A percentile compares a stretch with the other conserved stretches of the same genome.
Conservation (phyloP, 2,888 invertebrate genomes). For the Ariolimax columbianus region DNA sequence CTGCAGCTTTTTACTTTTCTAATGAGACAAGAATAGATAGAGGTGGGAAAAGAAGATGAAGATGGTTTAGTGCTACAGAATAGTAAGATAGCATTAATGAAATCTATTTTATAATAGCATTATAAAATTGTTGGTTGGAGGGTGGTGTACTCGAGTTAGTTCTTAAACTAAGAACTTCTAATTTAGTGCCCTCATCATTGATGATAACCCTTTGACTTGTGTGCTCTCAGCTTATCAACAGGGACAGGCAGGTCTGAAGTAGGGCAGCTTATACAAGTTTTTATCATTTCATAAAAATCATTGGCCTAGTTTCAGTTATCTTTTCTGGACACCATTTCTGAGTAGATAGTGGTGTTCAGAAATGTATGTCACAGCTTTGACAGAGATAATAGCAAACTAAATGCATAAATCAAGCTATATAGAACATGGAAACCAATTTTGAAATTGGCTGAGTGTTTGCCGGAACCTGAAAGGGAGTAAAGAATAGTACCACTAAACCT, state of each 20-base stretch:
- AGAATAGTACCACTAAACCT: too few relatives aligned
- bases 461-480: too few relatives aligned
- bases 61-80: too few relatives aligned
- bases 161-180: background rate
- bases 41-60: too few relatives aligned
- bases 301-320: background rate
- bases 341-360: background rate
- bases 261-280: background rate
- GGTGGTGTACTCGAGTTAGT: background rate
- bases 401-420: background rate
- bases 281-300: background rate
- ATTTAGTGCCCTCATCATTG: background rate
- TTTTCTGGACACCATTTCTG: background rate
- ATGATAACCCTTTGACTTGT: background rate
- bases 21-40: too few relatives aligned
- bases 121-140: too few relatives aligned
- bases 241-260: background rate
- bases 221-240: background rate
- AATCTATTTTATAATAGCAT: too few relatives aligned
- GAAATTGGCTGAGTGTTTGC: too few relatives aligned
- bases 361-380: background rate
- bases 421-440: background rate
- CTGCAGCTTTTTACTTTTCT: too few relatives aligned
- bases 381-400: background rate
- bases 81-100: too few relatives aligned